Evolutionary conservation across 2,888 invertebrate genomes (phyloP), one percentile per base, ranked within the genome.

Genomic region (Drosophila longiperda): DNA sequence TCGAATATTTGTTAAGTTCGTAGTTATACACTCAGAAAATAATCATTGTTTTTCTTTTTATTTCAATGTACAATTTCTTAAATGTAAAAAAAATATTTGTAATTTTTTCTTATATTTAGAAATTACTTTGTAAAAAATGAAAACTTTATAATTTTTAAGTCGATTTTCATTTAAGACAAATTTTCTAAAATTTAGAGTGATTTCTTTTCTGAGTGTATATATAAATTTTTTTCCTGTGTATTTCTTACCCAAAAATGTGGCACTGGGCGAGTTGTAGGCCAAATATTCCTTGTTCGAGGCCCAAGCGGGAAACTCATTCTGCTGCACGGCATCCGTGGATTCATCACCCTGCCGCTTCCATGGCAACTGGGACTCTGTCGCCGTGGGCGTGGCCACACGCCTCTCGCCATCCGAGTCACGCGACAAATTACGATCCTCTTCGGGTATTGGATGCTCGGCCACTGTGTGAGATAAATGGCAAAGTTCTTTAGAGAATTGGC

Each of bases 261-360:
- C 97, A 12, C 97, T 97, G 3, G 98, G 98, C 60, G 98, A 98
- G 92, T 96, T 97, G 91, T 98, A 98, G 17, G 97, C 97, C 87
- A 98, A 94, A 92, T 98, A 98, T 91, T 98, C 98, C 92, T 98
- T 97, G 93, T 98, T 98, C 40, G 97, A 97, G 52, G 98, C 98
- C 98, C 98, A 99, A 17, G 98, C 96, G 15, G 98, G 98, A 92
- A 98, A 98, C 93, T 98, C 98, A 50, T 96, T 96, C 91, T 97
- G 97, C 87, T 96, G 95, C 60, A 96, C 93, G 82, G 96, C 95
- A 83, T 95, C 94, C 92, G 95, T 95, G 26, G 95, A 95, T 68
- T 94, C 94, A 63, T 96, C 95, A 89, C 96, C 97, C 75, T 95
- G 95, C 8, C 98, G 95, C 94, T 98, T 98, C 98, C 98, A 98